Conservation (phyloP, 1,140 invertebrate species). For the Drosophila kepulauana region DNA sequence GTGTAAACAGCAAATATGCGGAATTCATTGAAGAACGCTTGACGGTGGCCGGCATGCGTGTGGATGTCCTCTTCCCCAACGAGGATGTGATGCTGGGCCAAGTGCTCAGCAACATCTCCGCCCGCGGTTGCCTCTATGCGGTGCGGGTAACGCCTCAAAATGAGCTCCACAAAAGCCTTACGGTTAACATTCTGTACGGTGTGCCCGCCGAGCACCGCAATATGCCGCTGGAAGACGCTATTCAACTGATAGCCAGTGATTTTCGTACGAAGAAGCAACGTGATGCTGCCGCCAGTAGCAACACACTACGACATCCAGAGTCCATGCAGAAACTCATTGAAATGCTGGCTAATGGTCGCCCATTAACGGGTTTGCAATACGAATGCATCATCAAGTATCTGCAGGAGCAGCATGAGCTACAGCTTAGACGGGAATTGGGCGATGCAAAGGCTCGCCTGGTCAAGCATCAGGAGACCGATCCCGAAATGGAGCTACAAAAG, state of each 20-base stretch:
- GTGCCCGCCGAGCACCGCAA: conserved; percentile 95
- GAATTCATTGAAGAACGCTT: conserved; percentile 94
- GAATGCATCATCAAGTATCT: conserved; percentile 93
- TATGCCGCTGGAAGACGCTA: conserved; percentile 96
- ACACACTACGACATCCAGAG: conserved; percentile 87
- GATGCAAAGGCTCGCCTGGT: conserved; percentile 82
- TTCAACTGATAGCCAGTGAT: conserved; percentile 91
- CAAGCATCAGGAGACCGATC: conserved; percentile 85
- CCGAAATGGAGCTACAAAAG: conserved; percentile 88
- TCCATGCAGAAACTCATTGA: conserved; percentile 91
- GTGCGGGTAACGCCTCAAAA: conserved; percentile 94
- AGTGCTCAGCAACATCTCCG: conserved; percentile 95
- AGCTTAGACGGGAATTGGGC: conserved; percentile 90
- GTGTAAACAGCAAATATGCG: conserved; percentile 90
- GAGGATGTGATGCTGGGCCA: conserved; percentile 93
- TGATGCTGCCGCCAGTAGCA: conserved; percentile 27
- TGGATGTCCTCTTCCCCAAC: conserved; percentile 95
- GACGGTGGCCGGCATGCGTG: conserved; percentile 91
- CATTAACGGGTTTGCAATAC: conserved; percentile 92
- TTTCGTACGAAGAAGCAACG: conserved; percentile 91
- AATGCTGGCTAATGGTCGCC: conserved; percentile 91
- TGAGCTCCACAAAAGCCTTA: conserved; percentile 93
- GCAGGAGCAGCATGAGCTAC: conserved; percentile 90
- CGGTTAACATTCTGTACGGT: conserved; percentile 96
- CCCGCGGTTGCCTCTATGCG: conserved; percentile 94